Percentiles rank a stretch among this genome's conserved stretches.
Evolutionary conservation across 2,113 vertebrate genomes (phyloP).

Genomic region (Origma solitaria): DNA sequence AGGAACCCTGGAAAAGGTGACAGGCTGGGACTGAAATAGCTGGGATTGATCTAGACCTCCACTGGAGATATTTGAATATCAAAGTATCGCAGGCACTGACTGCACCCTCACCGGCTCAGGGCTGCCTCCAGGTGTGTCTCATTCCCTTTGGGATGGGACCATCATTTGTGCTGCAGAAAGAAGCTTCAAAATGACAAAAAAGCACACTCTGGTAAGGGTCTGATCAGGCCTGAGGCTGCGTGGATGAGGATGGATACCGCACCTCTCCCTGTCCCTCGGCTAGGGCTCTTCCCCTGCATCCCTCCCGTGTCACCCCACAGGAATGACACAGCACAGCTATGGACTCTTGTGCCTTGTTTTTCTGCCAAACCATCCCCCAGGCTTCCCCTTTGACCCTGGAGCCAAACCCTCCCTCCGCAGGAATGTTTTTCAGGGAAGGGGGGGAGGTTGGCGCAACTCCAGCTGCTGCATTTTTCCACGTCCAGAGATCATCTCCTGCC

Average conservation of each 20-base stretch:
- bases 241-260: accelerated
- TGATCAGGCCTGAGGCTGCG: background rate
- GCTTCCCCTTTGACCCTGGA: background rate
- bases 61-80: background rate
- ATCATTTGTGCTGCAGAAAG: accelerated
- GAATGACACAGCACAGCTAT: background rate
- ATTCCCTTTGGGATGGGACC: background rate
- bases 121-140: background rate
- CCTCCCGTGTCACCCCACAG: accelerated
- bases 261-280: background rate
- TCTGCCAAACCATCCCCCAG: background rate
- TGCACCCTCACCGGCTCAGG: accelerated
- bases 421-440: background rate
- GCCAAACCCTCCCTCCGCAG: background rate
- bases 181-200: background rate
- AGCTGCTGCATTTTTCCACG: background rate
- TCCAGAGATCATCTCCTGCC: background rate
- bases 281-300: background rate
- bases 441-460: background rate
- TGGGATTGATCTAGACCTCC: background rate
- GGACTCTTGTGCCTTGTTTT: accelerated
- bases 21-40: background rate
- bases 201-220: background rate
- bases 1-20: background rate
- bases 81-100: background rate